A percentile compares a stretch with the other conserved stretches of the same genome.
phyloP scores from a whole-genome alignment of 2,113 vertebrate species.

The Platanista minor region DNA sequence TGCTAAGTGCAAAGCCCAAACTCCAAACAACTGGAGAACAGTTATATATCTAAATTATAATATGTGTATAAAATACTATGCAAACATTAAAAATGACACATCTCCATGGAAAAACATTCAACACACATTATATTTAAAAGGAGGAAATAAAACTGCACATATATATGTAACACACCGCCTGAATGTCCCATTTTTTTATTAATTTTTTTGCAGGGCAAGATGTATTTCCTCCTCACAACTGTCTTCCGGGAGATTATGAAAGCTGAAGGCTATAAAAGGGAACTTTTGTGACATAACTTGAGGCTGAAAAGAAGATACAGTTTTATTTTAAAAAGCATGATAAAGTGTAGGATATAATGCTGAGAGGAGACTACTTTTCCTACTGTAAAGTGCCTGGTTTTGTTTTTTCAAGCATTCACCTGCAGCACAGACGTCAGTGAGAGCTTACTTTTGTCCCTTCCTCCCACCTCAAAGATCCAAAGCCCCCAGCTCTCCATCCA shows the following conservation, averaged over 20 bases:
- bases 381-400: background rate
- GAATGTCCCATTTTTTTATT: background rate
- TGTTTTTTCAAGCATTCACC: background rate
- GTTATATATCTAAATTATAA: background rate
- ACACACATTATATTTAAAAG: conserved; percentile 12
- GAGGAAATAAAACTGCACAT: background rate
- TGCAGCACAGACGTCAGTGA: background rate
- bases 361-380: background rate
- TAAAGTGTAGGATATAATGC: background rate
- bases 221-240: background rate
- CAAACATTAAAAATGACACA: background rate
- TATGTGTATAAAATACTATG: background rate
- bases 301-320: background rate
- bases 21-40: background rate
- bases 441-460: background rate
- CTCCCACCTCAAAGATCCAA: background rate
- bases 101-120: background rate
- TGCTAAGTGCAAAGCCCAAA: background rate
- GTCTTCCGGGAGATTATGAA: background rate
- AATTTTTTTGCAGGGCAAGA: background rate
- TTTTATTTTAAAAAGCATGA: background rate
- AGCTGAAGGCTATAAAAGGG: background rate
- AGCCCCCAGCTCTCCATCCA: background rate
- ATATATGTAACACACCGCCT: background rate
- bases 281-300: background rate